Evolutionary conservation across 2,113 vertebrate genomes (phyloP).

Genomic region (Chionis minor): DNA sequence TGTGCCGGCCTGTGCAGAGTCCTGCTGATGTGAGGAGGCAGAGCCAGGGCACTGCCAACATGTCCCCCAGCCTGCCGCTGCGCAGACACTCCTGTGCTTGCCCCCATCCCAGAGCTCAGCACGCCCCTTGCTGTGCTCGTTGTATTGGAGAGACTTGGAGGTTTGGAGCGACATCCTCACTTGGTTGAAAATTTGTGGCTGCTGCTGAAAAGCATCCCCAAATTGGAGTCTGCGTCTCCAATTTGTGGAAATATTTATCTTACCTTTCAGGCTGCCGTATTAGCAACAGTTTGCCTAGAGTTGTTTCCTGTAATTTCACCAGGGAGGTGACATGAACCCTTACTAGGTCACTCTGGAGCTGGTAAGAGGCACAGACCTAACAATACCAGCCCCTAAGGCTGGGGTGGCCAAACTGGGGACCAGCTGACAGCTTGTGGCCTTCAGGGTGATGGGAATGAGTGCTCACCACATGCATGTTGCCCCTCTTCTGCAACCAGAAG

Average conservation of each 20-base stretch:
- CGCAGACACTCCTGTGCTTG: neutral
- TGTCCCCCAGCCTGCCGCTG: neutral
- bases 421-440: neutral
- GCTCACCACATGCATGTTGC: accelerated
- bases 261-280: neutral
- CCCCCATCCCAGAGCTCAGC: neutral
- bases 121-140: accelerated
- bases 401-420: neutral
- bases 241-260: neutral
- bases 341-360: neutral
- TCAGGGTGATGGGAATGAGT: neutral
- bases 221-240: neutral
- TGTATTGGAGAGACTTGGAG: neutral
- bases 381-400: neutral
- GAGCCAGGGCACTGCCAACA: neutral
- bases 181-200: neutral
- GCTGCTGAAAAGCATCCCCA: neutral
- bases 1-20: neutral
- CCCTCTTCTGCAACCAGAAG: neutral
- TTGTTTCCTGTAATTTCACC: neutral
- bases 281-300: neutral
- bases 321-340: neutral
- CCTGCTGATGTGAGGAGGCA: neutral
- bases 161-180: neutral
- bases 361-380: neutral